These are phyloP conservation scores for Ceratosolen fusciceps DNA, from an alignment of 1,140 invertebrate species.

Conservation along the genomic window DNA sequence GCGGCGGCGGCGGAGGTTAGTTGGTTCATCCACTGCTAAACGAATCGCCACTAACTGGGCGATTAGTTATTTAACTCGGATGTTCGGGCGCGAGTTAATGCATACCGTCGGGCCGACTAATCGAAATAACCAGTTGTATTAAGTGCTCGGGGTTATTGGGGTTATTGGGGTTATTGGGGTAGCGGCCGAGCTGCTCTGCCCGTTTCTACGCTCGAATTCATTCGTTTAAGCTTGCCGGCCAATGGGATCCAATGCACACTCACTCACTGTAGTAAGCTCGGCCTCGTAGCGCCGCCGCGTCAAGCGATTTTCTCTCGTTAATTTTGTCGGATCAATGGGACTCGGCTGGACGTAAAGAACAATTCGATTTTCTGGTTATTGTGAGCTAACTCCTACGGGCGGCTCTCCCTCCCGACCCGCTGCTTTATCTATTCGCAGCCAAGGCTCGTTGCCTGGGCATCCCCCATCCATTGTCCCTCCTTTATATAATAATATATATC, in stretches of 20 bases:
- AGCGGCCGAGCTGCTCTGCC: no score
- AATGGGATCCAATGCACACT: background rate
- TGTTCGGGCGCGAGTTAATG: background rate
- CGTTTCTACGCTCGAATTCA: background rate
- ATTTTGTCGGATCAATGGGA: conserved; percentile 11
- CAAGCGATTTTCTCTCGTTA: conserved; percentile 1
- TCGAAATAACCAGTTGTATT: conserved; percentile 40
- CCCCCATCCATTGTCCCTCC: background rate
- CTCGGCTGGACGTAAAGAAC: conserved; percentile 30
- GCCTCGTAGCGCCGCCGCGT: no score
- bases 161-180: background rate
- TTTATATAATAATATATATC: no score
- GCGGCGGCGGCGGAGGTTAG: no score
- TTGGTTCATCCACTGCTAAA: conserved; percentile 1
- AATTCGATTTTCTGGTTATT: conserved; percentile 39
- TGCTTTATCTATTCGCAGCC: no score
- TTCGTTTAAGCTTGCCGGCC: background rate
- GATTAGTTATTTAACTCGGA: conserved; percentile 38
- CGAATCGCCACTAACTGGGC: conserved; percentile 9
- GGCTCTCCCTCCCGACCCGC: background rate
- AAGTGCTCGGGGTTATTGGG: conserved; percentile 27
- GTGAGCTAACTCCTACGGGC: background rate
- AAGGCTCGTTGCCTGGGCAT: background rate
- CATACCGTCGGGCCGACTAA: background rate
- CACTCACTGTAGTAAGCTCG: no score